Conservation (phyloP, 2,797 vertebrate species). For the Harpagifer antarcticus region DNA sequence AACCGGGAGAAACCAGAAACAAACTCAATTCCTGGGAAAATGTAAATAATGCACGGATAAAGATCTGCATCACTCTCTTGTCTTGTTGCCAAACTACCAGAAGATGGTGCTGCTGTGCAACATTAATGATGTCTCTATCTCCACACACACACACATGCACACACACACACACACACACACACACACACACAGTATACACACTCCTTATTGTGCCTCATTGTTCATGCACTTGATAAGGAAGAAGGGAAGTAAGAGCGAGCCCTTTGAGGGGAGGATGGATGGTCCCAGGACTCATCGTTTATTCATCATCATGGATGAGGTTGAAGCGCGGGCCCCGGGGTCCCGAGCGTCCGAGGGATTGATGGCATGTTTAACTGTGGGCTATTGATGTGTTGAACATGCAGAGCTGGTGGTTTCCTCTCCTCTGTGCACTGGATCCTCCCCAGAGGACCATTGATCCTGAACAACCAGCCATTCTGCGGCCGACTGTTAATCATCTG, state of each 20-base stretch:
- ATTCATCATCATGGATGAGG: slow-evolving; percentile 57
- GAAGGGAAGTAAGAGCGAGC: background rate
- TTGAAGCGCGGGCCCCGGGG: slow-evolving; percentile 18
- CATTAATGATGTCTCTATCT: background rate
- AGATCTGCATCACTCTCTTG: background rate
- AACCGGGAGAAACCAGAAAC: too few relatives aligned
- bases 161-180: background rate
- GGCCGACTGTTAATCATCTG: slow-evolving; percentile 39
- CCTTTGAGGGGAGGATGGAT: slow-evolving; percentile 13
- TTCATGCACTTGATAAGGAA: slow-evolving; percentile 3
- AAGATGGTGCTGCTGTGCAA: slow-evolving; percentile 70
- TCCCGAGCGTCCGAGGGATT: slow-evolving; percentile 65
- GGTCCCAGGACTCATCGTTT: slow-evolving; percentile 51
- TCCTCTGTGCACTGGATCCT: slow-evolving; percentile 21
- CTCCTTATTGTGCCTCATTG: background rate
- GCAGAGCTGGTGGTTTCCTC: slow-evolving; percentile 44
- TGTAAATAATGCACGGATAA: too few relatives aligned
- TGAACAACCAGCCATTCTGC: slow-evolving; percentile 26
- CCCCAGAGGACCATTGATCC: slow-evolving; percentile 42
- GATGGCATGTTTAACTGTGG: slow-evolving; percentile 69
- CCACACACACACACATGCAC: background rate
- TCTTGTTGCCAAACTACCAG: slow-evolving; percentile 40
- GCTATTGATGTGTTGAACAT: slow-evolving; percentile 71
- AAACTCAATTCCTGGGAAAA: too few relatives aligned
- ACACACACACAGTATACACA: too few relatives aligned